These are phyloP conservation scores for Clanis bilineata DNA, from an alignment of 2,888 invertebrate species.

Conservation along the genomic window DNA sequence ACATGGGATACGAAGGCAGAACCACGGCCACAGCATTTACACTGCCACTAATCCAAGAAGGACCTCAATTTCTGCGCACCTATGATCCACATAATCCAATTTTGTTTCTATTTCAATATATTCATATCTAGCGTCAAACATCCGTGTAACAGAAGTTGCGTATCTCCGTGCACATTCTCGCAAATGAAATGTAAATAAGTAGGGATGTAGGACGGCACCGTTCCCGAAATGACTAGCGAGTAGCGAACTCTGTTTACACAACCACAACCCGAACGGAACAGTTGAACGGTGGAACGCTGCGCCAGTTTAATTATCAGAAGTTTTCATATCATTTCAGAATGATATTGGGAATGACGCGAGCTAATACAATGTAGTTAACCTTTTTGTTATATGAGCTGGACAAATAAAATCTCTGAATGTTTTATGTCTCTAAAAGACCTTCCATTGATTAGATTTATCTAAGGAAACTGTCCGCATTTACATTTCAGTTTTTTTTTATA, in stretches of 20 bases:
- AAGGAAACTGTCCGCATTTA: too few relatives aligned
- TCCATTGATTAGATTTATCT: too few relatives aligned
- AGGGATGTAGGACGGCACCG: constrained; percentile 44
- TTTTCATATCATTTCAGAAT: constrained; percentile 44
- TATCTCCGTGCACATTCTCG: constrained; percentile 45
- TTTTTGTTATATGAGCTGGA: too few relatives aligned
- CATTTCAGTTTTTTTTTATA: too few relatives aligned
- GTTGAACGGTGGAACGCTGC: constrained; percentile 26
- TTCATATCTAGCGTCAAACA: neutral
- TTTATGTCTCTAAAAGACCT: too few relatives aligned
- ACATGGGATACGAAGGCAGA: too few relatives aligned
- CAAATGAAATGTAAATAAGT: constrained; percentile 68
- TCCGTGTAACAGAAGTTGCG: constrained; percentile 16
- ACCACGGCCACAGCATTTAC: too few relatives aligned
- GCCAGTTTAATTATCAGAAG: constrained; percentile 46
- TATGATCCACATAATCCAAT: neutral
- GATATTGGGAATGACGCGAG: neutral
- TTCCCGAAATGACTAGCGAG: constrained; percentile 27
- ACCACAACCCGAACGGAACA: constrained; percentile 27
- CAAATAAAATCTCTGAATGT: too few relatives aligned
- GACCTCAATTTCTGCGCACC: too few relatives aligned
- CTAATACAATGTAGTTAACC: too few relatives aligned
- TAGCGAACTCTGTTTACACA: constrained; percentile 38
- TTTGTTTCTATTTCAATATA: neutral
- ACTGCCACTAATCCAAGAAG: too few relatives aligned